Conservation (phyloP, 1,140 invertebrate species). For the Drosophila hydei region DNA sequence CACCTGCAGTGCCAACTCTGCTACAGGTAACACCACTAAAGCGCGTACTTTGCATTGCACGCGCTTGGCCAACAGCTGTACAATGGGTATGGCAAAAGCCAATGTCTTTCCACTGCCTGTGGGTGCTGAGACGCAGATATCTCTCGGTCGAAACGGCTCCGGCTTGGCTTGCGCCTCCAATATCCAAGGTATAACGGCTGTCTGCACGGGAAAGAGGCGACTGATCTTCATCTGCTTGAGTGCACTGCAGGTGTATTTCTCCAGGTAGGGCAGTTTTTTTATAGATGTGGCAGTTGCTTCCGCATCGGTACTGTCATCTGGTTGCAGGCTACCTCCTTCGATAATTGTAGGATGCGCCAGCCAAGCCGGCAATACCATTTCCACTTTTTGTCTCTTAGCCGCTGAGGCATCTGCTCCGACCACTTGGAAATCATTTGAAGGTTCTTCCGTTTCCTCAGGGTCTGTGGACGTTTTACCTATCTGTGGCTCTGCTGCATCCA, state of each 20-base stretch:
- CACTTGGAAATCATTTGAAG: constrained; percentile 84
- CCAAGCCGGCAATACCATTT: constrained; percentile 93
- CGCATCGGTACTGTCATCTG: constrained; percentile 87
- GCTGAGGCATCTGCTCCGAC: constrained; percentile 84
- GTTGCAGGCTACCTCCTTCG: constrained; percentile 85
- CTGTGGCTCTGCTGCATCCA: neutral
- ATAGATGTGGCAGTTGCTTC: constrained; percentile 87
- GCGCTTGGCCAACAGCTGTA: constrained; percentile 86
- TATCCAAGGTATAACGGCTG: constrained; percentile 92
- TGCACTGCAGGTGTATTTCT: constrained; percentile 86
- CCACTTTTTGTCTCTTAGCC: constrained; percentile 85
- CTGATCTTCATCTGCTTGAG: constrained; percentile 90
- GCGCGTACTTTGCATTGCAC: constrained; percentile 89
- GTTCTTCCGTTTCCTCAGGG: constrained; percentile 5
- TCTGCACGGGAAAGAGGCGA: constrained; percentile 95
- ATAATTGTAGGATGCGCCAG: constrained; percentile 91
- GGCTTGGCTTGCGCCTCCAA: constrained; percentile 87
- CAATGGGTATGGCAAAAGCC: constrained; percentile 95
- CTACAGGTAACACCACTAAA: constrained; percentile 95
- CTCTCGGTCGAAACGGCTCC: constrained; percentile 88
- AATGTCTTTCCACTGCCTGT: constrained; percentile 99
- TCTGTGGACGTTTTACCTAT: neutral
- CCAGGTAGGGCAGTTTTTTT: constrained; percentile 55
- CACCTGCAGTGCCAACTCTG: constrained; percentile 96
- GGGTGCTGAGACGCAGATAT: constrained; percentile 98